These are phyloP conservation scores for Chiridota heheva DNA, from an alignment of 35 echinoderm and acorn worm genomes.

Conservation along the genomic window DNA sequence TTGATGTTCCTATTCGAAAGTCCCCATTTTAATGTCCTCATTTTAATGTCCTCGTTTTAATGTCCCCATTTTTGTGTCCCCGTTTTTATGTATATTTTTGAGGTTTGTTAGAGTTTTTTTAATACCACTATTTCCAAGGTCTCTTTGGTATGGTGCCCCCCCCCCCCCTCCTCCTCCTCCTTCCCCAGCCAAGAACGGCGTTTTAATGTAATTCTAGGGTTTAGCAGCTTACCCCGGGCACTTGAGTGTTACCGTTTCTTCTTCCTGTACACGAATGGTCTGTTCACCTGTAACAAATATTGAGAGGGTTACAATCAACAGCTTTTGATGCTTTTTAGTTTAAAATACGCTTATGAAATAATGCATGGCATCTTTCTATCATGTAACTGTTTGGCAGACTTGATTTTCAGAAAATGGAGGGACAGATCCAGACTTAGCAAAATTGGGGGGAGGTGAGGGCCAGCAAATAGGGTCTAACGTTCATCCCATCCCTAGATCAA, in stretches of 20 bases:
- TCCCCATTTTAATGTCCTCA: too few relatives aligned
- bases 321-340: background rate
- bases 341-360: background rate
- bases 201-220: background rate
- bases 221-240: conserved; percentile 10
- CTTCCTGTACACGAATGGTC: conserved; percentile 17
- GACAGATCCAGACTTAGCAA: background rate
- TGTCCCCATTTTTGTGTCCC: too few relatives aligned
- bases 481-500: too few relatives aligned
- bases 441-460: background rate
- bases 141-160: too few relatives aligned
- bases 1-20: too few relatives aligned
- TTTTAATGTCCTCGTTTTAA: too few relatives aligned
- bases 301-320: background rate
- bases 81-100: too few relatives aligned
- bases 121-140: too few relatives aligned
- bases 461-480: too few relatives aligned
- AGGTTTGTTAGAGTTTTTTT: too few relatives aligned
- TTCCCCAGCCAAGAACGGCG: too few relatives aligned
- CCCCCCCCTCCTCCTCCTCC: too few relatives aligned
- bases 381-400: background rate
- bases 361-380: background rate
- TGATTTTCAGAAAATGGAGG: background rate
- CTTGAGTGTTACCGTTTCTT: background rate
- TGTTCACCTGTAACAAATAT: conserved; percentile 1